Base-by-base conservation (phyloP, 2,113 vertebrate species). In the Serilophus lunatus region DNA sequence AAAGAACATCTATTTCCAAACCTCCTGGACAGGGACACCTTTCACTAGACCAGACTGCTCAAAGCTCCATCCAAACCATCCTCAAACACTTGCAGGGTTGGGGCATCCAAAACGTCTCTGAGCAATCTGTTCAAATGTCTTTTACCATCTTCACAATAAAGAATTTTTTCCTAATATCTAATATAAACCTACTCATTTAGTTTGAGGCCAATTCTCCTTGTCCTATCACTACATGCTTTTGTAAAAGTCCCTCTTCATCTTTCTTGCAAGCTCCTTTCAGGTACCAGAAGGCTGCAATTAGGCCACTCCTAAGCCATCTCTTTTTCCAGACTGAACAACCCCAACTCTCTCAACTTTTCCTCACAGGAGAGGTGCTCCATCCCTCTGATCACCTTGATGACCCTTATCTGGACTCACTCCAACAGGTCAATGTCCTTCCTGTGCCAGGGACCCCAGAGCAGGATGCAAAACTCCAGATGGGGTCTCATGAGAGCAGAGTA, bases 371-470 rank as follows among this genome's bases (percentile, higher is more conserved):
- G 38, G 11, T 8, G 4, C 22, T 69, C 9, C 24, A 82, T 49
- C 14, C 14, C 29, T 49, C 14, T 50, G 18, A 42, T 50, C 36
- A 13, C 29, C 60, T 49, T 42, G 29, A 14, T 70, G 6, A 12
- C 50, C 29, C 1, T 50, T 9, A 13, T 70, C 44, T 35, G 18
- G 35, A 60, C 45, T 35, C 1, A 0, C 2, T 82, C 9, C 7
- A 18, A 5, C 9, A 51, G 18, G 2, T 29, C 36, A 9, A 4
- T 18, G 35, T n/a, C 80, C 44, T 57, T 11, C 23, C 44, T 70
- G 12, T 29, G 15, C 35, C 50, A 35, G 18, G 13, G 9, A 17
- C 11, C 14, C 65, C 44, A 70, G 44, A 23, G 7, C 14, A 59
- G 53, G 36, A 16, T 7, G 7, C 28, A 81, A n/a, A 2, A 0